Conservation (phyloP, 2,888 invertebrate species). For the Merodon equestris region DNA sequence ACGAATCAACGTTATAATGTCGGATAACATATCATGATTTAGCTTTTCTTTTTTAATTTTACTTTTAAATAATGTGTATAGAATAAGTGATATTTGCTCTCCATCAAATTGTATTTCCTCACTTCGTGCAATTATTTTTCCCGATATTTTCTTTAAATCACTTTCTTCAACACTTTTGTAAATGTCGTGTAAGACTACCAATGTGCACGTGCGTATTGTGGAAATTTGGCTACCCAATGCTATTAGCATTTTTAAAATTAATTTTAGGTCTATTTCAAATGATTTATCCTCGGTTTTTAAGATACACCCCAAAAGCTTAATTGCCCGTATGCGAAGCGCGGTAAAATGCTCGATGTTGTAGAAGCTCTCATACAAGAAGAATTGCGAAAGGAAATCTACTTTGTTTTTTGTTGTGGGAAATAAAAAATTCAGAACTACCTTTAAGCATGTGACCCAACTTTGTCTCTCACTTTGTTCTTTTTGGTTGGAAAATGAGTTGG, state of each 20-base stretch:
- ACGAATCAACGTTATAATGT: conserved; percentile 69
- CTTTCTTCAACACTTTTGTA: conserved; percentile 31
- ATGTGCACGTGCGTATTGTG: conserved; percentile 81
- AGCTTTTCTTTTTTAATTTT: conserved; percentile 72
- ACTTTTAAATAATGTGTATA: conserved; percentile 81
- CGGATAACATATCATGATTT: conserved; percentile 76
- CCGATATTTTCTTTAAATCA: conserved; percentile 77
- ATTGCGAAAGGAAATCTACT: conserved; percentile 81
- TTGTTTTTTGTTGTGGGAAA: conserved; percentile 79
- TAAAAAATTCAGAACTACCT: conserved; percentile 79
- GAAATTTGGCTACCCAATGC: conserved; percentile 81
- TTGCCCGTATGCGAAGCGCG: conserved; percentile 80
- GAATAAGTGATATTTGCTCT: conserved; percentile 83
- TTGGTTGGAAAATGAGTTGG: conserved; percentile 64
- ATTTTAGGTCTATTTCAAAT: conserved; percentile 60
- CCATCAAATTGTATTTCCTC: conserved; percentile 84
- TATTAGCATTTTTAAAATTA: conserved; percentile 76
- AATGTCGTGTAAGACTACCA: conserved; percentile 76
- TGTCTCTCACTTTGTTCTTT: conserved; percentile 60
- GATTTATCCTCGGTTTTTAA: conserved; percentile 65
- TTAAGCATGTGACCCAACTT: conserved; percentile 73
- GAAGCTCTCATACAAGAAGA: conserved; percentile 77
- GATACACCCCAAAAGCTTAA: conserved; percentile 75
- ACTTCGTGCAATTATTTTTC: conserved; percentile 75
- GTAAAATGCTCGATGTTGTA: conserved; percentile 75